Percentiles rank a stretch among this genome's conserved stretches.
phyloP scores from a whole-genome alignment of 2,888 invertebrate species.

The Dynastes hyllus region DNA sequence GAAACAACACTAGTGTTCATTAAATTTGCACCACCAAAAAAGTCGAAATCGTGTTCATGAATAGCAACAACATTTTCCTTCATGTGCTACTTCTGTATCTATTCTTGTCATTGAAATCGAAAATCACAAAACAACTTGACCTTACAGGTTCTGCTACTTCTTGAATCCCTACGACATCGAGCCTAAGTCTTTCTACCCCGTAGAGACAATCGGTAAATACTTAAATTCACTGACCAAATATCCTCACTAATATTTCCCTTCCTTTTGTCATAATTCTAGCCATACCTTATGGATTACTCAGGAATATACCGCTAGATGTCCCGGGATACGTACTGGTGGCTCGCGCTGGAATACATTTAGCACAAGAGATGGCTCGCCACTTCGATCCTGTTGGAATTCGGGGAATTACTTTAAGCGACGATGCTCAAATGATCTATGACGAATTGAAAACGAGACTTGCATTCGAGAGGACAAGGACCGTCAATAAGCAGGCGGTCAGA shows the following conservation, averaged over 20 bases:
- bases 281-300: conserved; percentile 57
- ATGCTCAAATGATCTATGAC: not conserved
- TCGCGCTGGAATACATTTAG: conserved; percentile 60
- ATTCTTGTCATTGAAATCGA: too few species aligned
- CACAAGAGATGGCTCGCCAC: conserved; percentile 61
- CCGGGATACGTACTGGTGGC: conserved; percentile 60
- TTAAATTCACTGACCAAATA: not conserved
- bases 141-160: conserved; percentile 55
- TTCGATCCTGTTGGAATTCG: conserved; percentile 60
- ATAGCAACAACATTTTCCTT: too few species aligned
- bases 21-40: too few species aligned
- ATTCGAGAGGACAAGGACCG: not conserved
- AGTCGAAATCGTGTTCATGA: too few species aligned
- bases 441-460: not conserved
- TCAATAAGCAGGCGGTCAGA: not conserved
- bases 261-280: conserved; percentile 53
- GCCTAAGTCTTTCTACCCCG: conserved; percentile 57
- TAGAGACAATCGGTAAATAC: conserved; percentile 56
- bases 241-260: too few species aligned
- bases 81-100: too few species aligned
- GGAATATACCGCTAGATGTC: conserved; percentile 52
- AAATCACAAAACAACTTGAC: not conserved
- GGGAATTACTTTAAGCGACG: not conserved
- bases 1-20: too few species aligned
- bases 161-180: conserved; percentile 52